Conservation (phyloP, 2,113 vertebrate species). For the Crotalus viridis region DNA sequence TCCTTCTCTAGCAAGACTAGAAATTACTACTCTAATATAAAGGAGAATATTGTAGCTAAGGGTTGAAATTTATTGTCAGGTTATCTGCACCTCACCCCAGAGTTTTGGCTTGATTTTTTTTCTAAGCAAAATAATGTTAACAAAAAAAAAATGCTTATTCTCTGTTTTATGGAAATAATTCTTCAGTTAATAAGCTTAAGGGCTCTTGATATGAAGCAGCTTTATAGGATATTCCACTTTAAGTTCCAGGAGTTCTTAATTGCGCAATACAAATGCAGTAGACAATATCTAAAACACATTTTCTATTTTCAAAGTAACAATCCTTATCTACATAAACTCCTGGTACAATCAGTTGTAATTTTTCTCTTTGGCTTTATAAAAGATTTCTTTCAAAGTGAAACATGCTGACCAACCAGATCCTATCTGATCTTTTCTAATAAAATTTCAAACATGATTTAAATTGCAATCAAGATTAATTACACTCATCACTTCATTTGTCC, state of each 20-base stretch:
- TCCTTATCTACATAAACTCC: background rate
- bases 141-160: background rate
- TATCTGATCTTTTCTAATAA: background rate
- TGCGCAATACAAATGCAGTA: background rate
- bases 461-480: background rate
- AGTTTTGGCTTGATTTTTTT: background rate
- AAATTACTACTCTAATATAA: background rate
- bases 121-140: background rate
- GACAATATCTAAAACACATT: background rate
- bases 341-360: background rate
- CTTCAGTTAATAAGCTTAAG: background rate
- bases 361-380: background rate
- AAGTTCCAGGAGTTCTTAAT: background rate
- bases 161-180: background rate
- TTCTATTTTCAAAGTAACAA: background rate
- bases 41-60: background rate
- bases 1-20: background rate
- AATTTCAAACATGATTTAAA: background rate
- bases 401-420: background rate
- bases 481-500: background rate
- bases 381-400: background rate
- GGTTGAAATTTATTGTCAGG: background rate
- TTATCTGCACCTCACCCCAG: background rate
- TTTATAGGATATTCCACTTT: background rate
- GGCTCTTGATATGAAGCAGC: background rate